These are phyloP conservation scores for Lasioglossum figueresi DNA, from an alignment of 2,888 invertebrate genomes.

Conservation along the genomic window DNA sequence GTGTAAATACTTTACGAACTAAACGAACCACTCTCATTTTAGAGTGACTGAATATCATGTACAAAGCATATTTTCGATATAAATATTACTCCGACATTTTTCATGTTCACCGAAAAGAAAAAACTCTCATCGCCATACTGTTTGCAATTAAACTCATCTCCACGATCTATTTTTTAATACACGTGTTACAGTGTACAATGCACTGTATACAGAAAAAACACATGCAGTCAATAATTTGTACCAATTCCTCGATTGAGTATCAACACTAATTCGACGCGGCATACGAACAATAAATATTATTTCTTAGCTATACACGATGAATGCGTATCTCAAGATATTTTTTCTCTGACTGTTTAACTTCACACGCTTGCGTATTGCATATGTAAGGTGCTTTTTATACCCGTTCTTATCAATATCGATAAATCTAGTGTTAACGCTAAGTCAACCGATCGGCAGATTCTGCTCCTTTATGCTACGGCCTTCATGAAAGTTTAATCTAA, in stretches of 20 bases:
- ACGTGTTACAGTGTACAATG: constrained; percentile 32
- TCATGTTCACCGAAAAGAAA: constrained; percentile 12
- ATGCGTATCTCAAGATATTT: not conserved
- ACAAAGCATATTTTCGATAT: constrained; percentile 29
- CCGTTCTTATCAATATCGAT: not conserved
- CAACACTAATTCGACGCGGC: not conserved
- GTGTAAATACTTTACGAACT: constrained; percentile 65
- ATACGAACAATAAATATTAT: not conserved
- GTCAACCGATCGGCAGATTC: not conserved
- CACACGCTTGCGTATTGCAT: not conserved
- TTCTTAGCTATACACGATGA: not conserved
- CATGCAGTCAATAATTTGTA: not conserved
- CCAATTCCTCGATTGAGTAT: not conserved
- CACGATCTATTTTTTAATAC: constrained; percentile 45
- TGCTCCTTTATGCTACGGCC: not conserved
- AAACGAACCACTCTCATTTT: constrained; percentile 1
- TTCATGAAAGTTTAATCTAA: not conserved
- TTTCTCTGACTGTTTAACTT: not conserved
- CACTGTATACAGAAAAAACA: constrained; percentile 19
- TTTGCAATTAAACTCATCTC: constrained; percentile 6
- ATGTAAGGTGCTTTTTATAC: not conserved
- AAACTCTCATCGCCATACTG: not conserved
- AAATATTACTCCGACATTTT: not conserved
- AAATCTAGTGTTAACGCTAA: not conserved
- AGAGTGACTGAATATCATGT: constrained; percentile 27